Evolutionary conservation across 2,888 invertebrate species (phyloP).

Genomic region (Mycalesis mineus): DNA sequence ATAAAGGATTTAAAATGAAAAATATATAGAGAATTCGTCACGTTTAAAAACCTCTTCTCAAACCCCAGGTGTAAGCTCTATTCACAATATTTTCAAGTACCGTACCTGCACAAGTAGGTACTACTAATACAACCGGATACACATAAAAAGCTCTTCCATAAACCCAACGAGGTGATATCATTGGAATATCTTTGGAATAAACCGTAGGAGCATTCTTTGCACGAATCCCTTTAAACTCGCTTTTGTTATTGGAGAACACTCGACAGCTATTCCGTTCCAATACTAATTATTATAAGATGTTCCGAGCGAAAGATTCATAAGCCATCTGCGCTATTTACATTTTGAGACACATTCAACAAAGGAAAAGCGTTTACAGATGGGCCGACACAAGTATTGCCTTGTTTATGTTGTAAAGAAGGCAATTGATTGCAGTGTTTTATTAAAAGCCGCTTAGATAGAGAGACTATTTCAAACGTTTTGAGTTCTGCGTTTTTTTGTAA

Average conservation of each 20-base stretch:
- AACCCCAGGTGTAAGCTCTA: slow-evolving; percentile 20
- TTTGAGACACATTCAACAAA: slow-evolving; percentile 62
- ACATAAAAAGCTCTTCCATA: slow-evolving; percentile 51
- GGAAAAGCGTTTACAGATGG: background rate
- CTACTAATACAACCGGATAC: slow-evolving; percentile 52
- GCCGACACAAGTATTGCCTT: background rate
- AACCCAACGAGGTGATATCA: slow-evolving; percentile 53
- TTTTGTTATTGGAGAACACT: slow-evolving; percentile 70
- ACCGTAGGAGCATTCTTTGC: slow-evolving; percentile 50
- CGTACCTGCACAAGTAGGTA: slow-evolving; percentile 10
- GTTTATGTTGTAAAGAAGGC: too few species aligned
- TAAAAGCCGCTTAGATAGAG: too few species aligned
- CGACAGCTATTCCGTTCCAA: slow-evolving; percentile 57
- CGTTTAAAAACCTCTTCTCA: background rate
- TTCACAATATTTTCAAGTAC: slow-evolving; percentile 8
- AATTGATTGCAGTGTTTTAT: too few species aligned
- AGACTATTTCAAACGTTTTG: too few species aligned
- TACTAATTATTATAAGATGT: slow-evolving; percentile 66
- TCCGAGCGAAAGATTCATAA: slow-evolving; percentile 48
- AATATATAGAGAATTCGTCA: background rate
- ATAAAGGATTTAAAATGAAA: background rate
- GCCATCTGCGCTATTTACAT: slow-evolving; percentile 63
- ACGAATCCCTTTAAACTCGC: slow-evolving; percentile 52
- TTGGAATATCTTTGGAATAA: slow-evolving; percentile 60
- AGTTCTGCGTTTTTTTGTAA: too few species aligned